Evolutionary conservation across 1,140 invertebrate genomes (phyloP).

Genomic region (Hyphantria cunea): DNA sequence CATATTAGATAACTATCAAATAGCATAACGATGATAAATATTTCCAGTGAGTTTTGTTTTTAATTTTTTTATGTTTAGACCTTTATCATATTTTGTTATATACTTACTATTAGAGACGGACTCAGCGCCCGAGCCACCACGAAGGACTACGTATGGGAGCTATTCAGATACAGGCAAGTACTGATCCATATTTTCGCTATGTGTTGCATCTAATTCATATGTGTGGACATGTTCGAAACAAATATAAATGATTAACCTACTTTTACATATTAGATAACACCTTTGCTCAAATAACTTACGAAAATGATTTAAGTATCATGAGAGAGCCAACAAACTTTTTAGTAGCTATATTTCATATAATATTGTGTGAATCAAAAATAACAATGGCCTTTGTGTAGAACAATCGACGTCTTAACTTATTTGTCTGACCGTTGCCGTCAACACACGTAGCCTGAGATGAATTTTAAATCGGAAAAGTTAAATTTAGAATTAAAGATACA

Average conservation of each 20-base stretch:
- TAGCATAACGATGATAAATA: conserved; percentile 41
- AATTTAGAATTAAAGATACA: conserved; percentile 7
- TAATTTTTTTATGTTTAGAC: conserved; percentile 47
- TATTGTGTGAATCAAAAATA: conserved; percentile 59
- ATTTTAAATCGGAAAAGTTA: conserved; percentile 1
- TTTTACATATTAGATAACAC: conserved; percentile 38
- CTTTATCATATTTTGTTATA: conserved; percentile 69
- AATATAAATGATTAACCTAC: conserved; percentile 28
- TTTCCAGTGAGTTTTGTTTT: conserved; percentile 21
- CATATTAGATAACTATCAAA: too few relatives aligned
- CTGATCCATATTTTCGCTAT: conserved; percentile 2
- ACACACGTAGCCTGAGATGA: conserved; percentile 36
- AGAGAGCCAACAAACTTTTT: conserved; percentile 35
- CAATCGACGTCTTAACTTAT: conserved; percentile 54
- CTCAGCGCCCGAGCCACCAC: conserved; percentile 85
- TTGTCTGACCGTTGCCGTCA: conserved; percentile 43
- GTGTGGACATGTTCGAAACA: background rate
- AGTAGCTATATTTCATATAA: conserved; percentile 37
- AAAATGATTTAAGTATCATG: conserved; percentile 33
- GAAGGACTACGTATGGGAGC: conserved; percentile 83
- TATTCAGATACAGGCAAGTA: conserved; percentile 84
- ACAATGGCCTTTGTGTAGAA: conserved; percentile 72
- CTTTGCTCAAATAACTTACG: conserved; percentile 34
- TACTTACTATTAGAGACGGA: conserved; percentile 84
- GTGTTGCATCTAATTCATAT: background rate